A percentile compares a stretch with the other conserved stretches of the same genome.
These are phyloP conservation scores for Apocheima hispidaria DNA, from an alignment of 2,888 invertebrate genomes.

Conservation along the genomic window DNA sequence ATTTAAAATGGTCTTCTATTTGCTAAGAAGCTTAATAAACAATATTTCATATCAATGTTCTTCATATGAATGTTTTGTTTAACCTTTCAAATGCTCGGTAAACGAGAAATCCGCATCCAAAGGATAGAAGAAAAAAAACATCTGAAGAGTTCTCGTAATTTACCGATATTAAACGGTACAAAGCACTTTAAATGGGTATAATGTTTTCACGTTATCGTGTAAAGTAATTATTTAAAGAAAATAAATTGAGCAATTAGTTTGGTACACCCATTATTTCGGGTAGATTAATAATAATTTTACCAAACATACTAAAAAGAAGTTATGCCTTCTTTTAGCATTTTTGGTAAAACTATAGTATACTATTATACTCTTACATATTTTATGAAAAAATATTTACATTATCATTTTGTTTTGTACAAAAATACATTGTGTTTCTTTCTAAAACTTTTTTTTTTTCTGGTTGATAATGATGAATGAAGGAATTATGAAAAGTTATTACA, in stretches of 20 bases:
- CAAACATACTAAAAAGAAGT: no score
- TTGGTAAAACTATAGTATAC: no score
- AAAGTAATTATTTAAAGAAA: not conserved
- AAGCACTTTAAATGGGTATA: not conserved
- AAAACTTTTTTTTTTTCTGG: slow-evolving; percentile 28
- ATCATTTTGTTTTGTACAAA: not conserved
- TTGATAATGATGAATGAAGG: no score
- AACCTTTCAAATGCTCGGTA: slow-evolving; percentile 46
- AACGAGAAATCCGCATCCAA: slow-evolving; percentile 47
- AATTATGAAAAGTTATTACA: no score
- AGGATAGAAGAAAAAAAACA: slow-evolving; percentile 54
- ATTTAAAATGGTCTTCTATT: slow-evolving; percentile 14
- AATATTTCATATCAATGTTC: slow-evolving; percentile 15
- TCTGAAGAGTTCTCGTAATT: slow-evolving; percentile 60
- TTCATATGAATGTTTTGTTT: slow-evolving; percentile 17
- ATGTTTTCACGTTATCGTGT: not conserved
- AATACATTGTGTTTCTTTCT: not conserved
- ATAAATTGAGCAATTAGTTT: no score
- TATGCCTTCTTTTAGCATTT: no score
- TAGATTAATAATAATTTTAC: no score
- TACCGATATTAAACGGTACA: slow-evolving; percentile 61
- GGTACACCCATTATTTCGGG: no score
- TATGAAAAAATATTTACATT: no score
- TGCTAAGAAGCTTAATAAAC: slow-evolving; percentile 21
- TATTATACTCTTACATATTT: no score